These are phyloP conservation scores for Lithobates pipiens DNA, from an alignment of 2,797 vertebrate genomes.

Conservation along the genomic window DNA sequence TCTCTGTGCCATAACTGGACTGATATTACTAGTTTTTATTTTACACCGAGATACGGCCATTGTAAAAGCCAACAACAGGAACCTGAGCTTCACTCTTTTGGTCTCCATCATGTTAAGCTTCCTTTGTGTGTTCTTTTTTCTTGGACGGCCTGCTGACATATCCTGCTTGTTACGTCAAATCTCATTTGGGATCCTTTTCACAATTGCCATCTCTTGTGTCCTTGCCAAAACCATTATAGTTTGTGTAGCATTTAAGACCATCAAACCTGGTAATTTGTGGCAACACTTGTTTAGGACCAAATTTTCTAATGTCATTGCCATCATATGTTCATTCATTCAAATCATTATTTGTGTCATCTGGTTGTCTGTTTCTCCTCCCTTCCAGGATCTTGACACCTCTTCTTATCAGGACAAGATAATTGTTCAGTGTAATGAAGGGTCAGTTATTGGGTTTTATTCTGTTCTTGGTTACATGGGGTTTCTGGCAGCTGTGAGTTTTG, in stretches of 20 bases:
- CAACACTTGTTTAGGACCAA: conserved; percentile 4
- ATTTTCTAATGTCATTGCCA: conserved; percentile 3
- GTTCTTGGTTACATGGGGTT: too few species aligned
- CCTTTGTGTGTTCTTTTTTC: too few species aligned
- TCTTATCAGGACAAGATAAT: conserved; percentile 6
- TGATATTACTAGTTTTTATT: conserved; percentile 7
- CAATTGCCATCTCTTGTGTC: conserved; percentile 34
- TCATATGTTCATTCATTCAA: conserved; percentile 28
- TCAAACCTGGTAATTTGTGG: conserved; percentile 3
- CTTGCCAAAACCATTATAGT: conserved; percentile 48
- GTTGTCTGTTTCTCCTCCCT: conserved; percentile 49
- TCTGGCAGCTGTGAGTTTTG: too few species aligned
- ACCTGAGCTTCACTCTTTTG: conserved; percentile 50
- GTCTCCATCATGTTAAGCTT: background rate
- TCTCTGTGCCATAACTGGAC: conserved; percentile 8
- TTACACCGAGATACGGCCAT: conserved; percentile 11
- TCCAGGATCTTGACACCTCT: conserved; percentile 13
- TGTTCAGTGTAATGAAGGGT: conserved; percentile 39
- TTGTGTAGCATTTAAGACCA: conserved; percentile 38
- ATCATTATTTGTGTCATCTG: conserved; percentile 10
- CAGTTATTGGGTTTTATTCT: background rate
- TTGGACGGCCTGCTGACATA: background rate
- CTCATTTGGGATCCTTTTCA: conserved; percentile 3
- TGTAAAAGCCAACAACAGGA: conserved; percentile 7
- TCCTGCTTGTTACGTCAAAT: conserved; percentile 35